Evolutionary conservation across 2,888 invertebrate species (phyloP), one percentile per base, ranked within the genome.

Genomic region (Actias luna): DNA sequence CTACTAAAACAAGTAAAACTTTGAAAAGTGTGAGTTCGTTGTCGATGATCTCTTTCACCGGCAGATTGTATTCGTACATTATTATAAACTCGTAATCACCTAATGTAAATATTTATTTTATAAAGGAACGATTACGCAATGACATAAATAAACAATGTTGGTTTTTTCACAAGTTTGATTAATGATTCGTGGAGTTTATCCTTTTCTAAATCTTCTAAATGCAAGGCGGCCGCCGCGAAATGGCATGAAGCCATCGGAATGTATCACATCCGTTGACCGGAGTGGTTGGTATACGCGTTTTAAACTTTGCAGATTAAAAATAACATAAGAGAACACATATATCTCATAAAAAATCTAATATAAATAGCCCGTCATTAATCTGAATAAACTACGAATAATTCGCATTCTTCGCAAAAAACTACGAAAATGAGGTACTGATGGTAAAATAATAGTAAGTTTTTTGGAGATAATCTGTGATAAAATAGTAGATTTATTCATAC

Each of bases 351-450:
- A 42, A 42, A 42, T 4, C 8, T 1, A 42, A 18, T n/a, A n/a
- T 2, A 1, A 42, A 42, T 18, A 42, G 18, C 18, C 8, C 7
- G 42, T 18, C 42, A 42, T 18, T 50, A 12, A 50, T 12, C 46
- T 25, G 4, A 50, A 50, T 25, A 8, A 25, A 50, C 46, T 2
- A 50, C 46, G 12, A 50, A 25, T 25, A 50, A 50, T 50, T 5
- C 46, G 25, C 25, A 14, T 12, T 50, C 16, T 22, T 22, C 29
- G n/a, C 27, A 52, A 55, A 29, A 50, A 25, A 29, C 55, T 29
- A 29, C 55, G n/a, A 55, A 55, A 55, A n/a, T 55, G 29, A 29
- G 52, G 16, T 29, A 18, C 18, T 52, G 55, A 55, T 55, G 55
- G 29, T 29, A n/a, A 55, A 55, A 55, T 55, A 29, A 55, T 29